Evolutionary conservation across 37 sponge, comb jelly and placozoan genomes (phyloP), one percentile per base, ranked within the genome.

Genomic region (Spongilla lacustris): DNA sequence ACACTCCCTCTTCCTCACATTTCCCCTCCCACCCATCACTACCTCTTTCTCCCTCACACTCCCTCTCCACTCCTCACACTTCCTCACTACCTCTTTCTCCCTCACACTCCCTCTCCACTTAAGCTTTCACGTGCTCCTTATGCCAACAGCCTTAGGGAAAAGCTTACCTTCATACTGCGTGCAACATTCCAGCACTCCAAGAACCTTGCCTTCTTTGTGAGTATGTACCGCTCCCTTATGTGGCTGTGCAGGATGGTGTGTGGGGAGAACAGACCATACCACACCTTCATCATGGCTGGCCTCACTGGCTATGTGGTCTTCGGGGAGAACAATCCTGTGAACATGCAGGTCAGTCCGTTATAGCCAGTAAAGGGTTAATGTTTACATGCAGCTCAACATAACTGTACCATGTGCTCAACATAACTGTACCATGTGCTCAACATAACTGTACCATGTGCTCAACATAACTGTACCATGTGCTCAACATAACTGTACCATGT

Each of bases 121-220:
- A 32, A 29, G 6, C 75, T 33, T 10, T 10, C 34, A 23, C 75
- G 46, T 35, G 25, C 41, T 26, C 67, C 72, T 24, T 33, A 14
- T 73, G 2, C 12, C 83, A 26, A 19, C 83, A 94, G 94, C 36
- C 32, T 94, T 13, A 58, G 81, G 74, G 92, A 90, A 21, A 94
- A 94, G 68, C 8, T 88, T 0, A 12, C 31, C 36, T 85, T 91
- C 78, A 94, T 94, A 34, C 66, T 91, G 3, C 74, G 74, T 66
- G 91, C 91, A 5, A 94, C 94, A 0, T 82, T 69, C 74, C 91
- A 91, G 38, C 94, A 94, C 72, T 88, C 91, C 24, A 67, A 74
- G 33, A 94, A 94, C 86, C 80, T 94, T 2, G 94, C 94, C 30
- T 67, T 88, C 25, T 79, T 91, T 28, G 48, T 79, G 14, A 37